Evolutionary conservation across 2,113 vertebrate species (phyloP).

Genomic region (Austrofundulus limnaeus): DNA sequence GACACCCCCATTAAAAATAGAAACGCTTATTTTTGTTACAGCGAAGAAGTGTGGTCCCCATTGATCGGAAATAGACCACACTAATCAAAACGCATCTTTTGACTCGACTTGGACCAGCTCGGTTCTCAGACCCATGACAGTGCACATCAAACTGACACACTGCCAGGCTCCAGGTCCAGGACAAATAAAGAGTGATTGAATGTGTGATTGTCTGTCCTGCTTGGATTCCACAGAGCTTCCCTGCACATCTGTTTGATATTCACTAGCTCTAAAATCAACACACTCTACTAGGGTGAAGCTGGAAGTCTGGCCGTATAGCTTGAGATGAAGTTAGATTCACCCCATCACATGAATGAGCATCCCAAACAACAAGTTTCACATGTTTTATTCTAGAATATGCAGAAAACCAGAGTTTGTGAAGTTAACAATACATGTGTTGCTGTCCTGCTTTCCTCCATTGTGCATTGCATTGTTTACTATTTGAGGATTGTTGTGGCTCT

Average conservation of each 20-base stretch:
- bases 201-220: constrained; percentile 24
- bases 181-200: too few relatives aligned
- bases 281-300: constrained; percentile 4
- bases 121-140: not conserved
- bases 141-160: not conserved
- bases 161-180: too few relatives aligned
- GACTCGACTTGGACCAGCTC: not conserved
- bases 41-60: not conserved
- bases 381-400: constrained; percentile 1
- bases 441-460: constrained; percentile 22
- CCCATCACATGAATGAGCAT: constrained; percentile 19
- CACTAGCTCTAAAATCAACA: constrained; percentile 49
- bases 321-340: constrained; percentile 20
- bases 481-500: constrained; percentile 58
- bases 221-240: constrained; percentile 17
- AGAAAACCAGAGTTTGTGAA: constrained; percentile 7
- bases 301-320: constrained; percentile 15
- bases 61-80: not conserved
- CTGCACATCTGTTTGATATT: constrained; percentile 66
- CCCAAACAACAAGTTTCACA: not conserved
- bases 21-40: not conserved
- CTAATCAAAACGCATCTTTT: not conserved
- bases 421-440: not conserved
- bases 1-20: not conserved
- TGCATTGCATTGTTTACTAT: constrained; percentile 39